Conservation (phyloP, 2,113 vertebrate genomes). For the Reinhardtius hippoglossoides region DNA sequence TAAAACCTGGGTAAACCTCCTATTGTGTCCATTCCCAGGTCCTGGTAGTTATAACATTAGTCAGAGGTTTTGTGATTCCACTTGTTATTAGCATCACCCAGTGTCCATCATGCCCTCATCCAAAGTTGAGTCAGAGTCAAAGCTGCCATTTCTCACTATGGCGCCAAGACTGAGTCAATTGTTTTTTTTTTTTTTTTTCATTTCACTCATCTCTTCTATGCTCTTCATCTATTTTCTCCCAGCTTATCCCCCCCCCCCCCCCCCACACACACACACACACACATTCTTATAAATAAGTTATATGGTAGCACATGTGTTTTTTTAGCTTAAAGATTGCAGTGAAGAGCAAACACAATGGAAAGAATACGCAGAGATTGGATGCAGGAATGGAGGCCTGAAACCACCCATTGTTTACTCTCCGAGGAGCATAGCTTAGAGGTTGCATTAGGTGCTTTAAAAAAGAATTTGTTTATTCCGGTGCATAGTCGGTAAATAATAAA, state of each 20-base stretch:
- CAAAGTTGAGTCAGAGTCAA: constrained; percentile 48
- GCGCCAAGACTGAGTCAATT: constrained; percentile 10
- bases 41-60: constrained; percentile 6
- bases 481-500: constrained; percentile 66
- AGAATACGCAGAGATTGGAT: constrained; percentile 17
- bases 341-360: constrained; percentile 46
- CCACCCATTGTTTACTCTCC: constrained; percentile 64
- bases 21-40: no score
- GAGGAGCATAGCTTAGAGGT: constrained; percentile 57
- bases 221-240: constrained; percentile 23
- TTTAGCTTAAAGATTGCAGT: constrained; percentile 34
- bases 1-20: no score
- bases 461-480: constrained; percentile 61
- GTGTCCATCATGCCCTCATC: not conserved
- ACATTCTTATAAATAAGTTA: constrained; percentile 69
- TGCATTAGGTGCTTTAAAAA: constrained; percentile 66
- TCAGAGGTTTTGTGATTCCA: constrained; percentile 33
- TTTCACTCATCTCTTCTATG: constrained; percentile 2
- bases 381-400: constrained; percentile 57
- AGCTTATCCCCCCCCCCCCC: constrained; percentile 15
- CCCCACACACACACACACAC: no score
- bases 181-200: not conserved
- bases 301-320: constrained; percentile 48
- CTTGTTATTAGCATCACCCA: constrained; percentile 25
- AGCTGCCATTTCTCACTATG: constrained; percentile 51